Conservation (phyloP, 2,888 invertebrate genomes). For the Nematopogon swammerdamellus region DNA sequence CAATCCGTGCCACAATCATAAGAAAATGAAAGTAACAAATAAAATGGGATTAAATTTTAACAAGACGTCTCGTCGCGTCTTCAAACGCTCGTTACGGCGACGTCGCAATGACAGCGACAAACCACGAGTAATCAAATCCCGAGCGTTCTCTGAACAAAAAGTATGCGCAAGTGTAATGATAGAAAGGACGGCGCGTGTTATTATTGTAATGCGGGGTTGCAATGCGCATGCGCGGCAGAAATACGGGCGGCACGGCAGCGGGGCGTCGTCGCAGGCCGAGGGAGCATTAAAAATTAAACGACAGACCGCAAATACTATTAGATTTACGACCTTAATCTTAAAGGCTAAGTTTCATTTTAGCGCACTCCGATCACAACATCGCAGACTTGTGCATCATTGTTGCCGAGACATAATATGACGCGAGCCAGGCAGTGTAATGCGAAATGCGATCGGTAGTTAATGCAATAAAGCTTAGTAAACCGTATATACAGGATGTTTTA, state of each 20-base stretch:
- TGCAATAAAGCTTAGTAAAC: too few species aligned
- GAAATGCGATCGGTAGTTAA: too few species aligned
- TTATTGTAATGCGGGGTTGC: constrained; percentile 50
- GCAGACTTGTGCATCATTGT: neutral
- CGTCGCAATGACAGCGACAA: neutral
- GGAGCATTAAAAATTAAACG: neutral
- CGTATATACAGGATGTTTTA: too few species aligned
- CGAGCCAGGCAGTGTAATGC: too few species aligned
- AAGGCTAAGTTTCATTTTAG: neutral
- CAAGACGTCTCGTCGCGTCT: neutral
- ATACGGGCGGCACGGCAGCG: neutral
- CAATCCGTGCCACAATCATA: neutral
- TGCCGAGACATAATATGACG: too few species aligned
- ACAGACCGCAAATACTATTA: constrained; percentile 46
- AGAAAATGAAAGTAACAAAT: neutral
- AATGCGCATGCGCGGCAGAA: constrained; percentile 43
- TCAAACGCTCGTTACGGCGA: neutral
- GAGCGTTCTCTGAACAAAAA: neutral
- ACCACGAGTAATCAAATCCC: neutral
- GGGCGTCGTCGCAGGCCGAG: too few species aligned
- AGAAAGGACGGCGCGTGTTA: constrained; percentile 46
- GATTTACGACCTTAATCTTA: constrained; percentile 28
- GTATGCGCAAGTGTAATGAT: constrained; percentile 33
- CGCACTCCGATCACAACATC: neutral
- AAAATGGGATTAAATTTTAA: neutral